Conservation (phyloP, 2,113 vertebrate species). For the Pluvianellus socialis region DNA sequence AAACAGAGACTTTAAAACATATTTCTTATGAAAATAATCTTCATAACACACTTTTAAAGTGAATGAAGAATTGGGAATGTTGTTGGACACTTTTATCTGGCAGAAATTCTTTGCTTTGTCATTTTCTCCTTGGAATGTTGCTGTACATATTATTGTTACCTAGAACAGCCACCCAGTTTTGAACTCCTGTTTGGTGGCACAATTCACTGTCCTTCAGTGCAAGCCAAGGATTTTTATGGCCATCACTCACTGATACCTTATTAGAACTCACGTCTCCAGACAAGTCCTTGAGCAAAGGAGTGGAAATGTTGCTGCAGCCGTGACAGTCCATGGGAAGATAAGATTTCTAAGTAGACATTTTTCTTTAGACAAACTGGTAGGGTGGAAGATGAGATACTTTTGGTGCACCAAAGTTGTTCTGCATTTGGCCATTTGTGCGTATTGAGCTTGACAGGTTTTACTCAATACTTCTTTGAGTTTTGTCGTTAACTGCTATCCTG, state of each 20-base stretch:
- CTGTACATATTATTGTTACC: neutral
- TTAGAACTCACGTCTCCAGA: neutral
- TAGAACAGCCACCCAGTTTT: neutral
- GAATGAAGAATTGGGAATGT: neutral
- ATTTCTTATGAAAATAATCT: neutral
- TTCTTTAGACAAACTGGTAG: neutral
- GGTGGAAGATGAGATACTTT: neutral
- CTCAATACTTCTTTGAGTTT: neutral
- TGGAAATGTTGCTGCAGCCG: neutral
- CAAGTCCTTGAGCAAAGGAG: neutral
- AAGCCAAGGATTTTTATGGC: neutral
- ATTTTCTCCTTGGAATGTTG: neutral
- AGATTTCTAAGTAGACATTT: neutral
- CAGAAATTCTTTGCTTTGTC: neutral
- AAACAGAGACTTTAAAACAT: neutral
- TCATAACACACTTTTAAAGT: neutral
- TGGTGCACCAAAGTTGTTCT: neutral
- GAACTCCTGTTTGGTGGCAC: neutral
- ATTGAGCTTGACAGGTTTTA: neutral
- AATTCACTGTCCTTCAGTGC: neutral
- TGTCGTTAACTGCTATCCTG: neutral
- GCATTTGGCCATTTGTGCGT: neutral
- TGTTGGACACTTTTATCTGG: neutral
- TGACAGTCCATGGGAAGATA: neutral
- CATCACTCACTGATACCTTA: neutral